These are phyloP conservation scores for Rutilus rutilus DNA, from an alignment of 2,113 vertebrate genomes.

Conservation along the genomic window DNA sequence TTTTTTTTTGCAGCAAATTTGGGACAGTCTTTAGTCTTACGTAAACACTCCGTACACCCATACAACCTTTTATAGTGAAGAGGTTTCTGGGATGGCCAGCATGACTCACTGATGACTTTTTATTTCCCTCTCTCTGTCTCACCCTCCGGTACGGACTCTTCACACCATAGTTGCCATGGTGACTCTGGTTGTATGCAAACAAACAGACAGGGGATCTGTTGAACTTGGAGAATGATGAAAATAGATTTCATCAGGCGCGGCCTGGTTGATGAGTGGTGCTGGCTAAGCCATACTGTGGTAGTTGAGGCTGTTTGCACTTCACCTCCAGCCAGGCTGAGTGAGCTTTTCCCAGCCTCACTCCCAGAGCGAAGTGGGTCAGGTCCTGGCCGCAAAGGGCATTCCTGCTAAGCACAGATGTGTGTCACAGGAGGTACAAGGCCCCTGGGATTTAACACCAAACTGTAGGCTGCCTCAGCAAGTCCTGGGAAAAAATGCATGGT, in stretches of 20 bases:
- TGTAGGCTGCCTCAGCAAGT: constrained; percentile 28
- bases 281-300: not conserved
- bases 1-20: not conserved
- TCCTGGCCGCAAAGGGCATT: constrained; percentile 65
- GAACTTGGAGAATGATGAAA: constrained; percentile 38
- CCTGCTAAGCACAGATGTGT: constrained; percentile 73
- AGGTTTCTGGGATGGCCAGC: constrained; percentile 21
- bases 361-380: constrained; percentile 62
- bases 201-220: constrained; percentile 55
- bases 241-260: not conserved
- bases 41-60: not conserved
- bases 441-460: constrained; percentile 48
- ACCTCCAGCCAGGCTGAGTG: constrained; percentile 1
- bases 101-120: constrained; percentile 62
- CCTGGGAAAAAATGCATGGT: constrained; percentile 46
- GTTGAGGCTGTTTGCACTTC: not conserved
- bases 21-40: not conserved
- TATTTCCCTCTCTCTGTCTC: constrained; percentile 60
- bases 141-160: constrained; percentile 54
- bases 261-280: constrained; percentile 16
- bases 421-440: constrained; percentile 66
- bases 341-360: constrained; percentile 46
- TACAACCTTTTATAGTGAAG: constrained; percentile 46
- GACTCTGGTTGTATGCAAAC: constrained; percentile 64
- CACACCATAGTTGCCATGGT: constrained; percentile 60